phyloP scores from a whole-genome alignment of 2,113 vertebrate species.

The Odontophorus gujanensis region DNA sequence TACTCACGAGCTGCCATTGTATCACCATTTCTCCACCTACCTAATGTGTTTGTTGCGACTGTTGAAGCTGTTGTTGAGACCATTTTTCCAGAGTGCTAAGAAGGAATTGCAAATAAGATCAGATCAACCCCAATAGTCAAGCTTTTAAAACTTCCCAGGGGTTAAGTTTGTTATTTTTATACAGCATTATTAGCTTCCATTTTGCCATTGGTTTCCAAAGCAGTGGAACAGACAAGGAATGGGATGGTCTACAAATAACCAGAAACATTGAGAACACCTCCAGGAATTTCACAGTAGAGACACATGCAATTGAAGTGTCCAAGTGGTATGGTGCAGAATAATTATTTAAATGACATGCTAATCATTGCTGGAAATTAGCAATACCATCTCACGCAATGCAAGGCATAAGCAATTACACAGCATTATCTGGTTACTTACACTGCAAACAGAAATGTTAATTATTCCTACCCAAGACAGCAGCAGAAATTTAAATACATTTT shows the following conservation, averaged over 20 bases:
- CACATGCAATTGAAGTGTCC: not conserved
- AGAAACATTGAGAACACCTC: not conserved
- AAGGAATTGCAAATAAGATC: not conserved
- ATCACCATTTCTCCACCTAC: not conserved
- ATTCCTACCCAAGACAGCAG: conserved; percentile 23
- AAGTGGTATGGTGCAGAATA: conserved; percentile 41
- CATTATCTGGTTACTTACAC: conserved; percentile 57
- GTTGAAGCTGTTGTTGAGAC: not conserved
- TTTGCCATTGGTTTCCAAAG: not conserved
- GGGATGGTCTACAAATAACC: not conserved
- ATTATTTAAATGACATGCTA: conserved; percentile 66
- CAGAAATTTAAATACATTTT: not conserved
- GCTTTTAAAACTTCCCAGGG: not conserved
- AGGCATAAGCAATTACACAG: conserved; percentile 55
- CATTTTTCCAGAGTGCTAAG: not conserved
- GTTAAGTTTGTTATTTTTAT: not conserved
- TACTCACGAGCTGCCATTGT: not conserved
- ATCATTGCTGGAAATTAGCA: conserved; percentile 64
- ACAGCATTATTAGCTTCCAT: not conserved
- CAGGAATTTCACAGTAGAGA: conserved; percentile 53
- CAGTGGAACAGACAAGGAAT: not conserved
- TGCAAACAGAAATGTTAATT: conserved; percentile 39
- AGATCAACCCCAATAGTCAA: not conserved
- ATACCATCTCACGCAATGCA: conserved; percentile 49
- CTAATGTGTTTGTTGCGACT: not conserved